phyloP scores from a whole-genome alignment of 2,797 vertebrate genomes.

The Epinephelus malabaricus region DNA sequence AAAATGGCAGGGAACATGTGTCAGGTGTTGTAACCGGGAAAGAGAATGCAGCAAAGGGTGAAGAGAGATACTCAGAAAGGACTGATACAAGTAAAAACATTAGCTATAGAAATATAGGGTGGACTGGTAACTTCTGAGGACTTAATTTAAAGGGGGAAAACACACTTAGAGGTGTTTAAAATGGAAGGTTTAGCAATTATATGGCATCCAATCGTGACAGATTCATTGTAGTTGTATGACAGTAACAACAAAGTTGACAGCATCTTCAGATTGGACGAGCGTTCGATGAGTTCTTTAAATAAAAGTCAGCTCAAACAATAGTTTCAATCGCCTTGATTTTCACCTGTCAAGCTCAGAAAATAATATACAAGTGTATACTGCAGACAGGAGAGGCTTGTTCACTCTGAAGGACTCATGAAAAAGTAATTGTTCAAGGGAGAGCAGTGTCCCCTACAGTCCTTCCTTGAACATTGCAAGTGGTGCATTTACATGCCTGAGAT shows the following conservation, averaged over 20 bases:
- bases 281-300: slow-evolving; percentile 20
- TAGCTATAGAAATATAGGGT: background rate
- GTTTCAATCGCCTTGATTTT: slow-evolving; percentile 42
- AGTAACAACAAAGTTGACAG: slow-evolving; percentile 22
- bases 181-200: slow-evolving; percentile 11
- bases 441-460: slow-evolving; percentile 74
- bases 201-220: slow-evolving; percentile 27
- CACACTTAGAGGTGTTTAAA: background rate
- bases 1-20: slow-evolving; percentile 18
- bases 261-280: slow-evolving; percentile 5
- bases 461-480: slow-evolving; percentile 32
- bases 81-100: background rate
- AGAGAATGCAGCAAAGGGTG: background rate
- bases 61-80: background rate
- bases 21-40: slow-evolving; percentile 2
- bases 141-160: slow-evolving; percentile 14
- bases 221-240: slow-evolving; percentile 12
- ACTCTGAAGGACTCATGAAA: slow-evolving; percentile 7
- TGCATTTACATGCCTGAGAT: background rate
- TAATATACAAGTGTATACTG: slow-evolving; percentile 16
- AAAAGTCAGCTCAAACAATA: slow-evolving; percentile 28
- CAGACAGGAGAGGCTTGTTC: slow-evolving; percentile 14
- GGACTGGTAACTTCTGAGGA: background rate
- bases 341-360: slow-evolving; percentile 38
- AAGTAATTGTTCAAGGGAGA: slow-evolving; percentile 63